phyloP scores from a whole-genome alignment of 2,113 vertebrate species.

The Pelmatolapia mariae region DNA sequence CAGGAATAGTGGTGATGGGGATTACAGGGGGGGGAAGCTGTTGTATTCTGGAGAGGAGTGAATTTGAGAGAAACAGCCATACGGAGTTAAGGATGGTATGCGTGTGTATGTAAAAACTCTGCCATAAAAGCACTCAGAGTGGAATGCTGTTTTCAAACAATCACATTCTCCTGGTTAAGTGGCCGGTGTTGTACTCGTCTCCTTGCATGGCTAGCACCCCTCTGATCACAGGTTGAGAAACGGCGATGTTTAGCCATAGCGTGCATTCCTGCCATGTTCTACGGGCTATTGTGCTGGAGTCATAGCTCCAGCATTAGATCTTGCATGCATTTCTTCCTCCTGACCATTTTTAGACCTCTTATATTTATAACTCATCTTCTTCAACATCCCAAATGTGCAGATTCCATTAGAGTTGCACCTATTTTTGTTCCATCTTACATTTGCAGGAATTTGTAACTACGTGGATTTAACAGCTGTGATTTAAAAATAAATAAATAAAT shows the following conservation, averaged over 20 bases:
- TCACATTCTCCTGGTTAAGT: constrained; percentile 61
- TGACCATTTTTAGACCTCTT: constrained; percentile 27
- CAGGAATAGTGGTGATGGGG: neutral
- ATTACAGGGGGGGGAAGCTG: neutral
- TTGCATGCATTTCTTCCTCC: neutral
- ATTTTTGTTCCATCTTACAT: neutral
- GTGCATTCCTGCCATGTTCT: constrained; percentile 59
- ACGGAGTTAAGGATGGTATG: constrained; percentile 13
- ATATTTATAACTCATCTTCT: neutral
- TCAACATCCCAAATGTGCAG: neutral
- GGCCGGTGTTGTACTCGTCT: constrained; percentile 32
- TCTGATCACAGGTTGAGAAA: constrained; percentile 38
- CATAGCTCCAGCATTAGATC: constrained; percentile 19
- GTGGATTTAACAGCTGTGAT: neutral
- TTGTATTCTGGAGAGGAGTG: neutral
- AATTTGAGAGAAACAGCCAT: constrained; percentile 1
- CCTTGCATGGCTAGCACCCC: constrained; percentile 17
- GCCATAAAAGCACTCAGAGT: constrained; percentile 60
- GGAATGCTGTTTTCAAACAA: constrained; percentile 75
- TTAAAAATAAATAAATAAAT: too few species aligned
- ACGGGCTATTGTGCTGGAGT: constrained; percentile 21
- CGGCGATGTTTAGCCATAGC: constrained; percentile 62
- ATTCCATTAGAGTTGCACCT: neutral
- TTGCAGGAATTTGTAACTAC: neutral
- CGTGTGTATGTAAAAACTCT: constrained; percentile 43